These are phyloP conservation scores for Galeruca laticollis DNA, from an alignment of 2,888 invertebrate species.

Conservation along the genomic window DNA sequence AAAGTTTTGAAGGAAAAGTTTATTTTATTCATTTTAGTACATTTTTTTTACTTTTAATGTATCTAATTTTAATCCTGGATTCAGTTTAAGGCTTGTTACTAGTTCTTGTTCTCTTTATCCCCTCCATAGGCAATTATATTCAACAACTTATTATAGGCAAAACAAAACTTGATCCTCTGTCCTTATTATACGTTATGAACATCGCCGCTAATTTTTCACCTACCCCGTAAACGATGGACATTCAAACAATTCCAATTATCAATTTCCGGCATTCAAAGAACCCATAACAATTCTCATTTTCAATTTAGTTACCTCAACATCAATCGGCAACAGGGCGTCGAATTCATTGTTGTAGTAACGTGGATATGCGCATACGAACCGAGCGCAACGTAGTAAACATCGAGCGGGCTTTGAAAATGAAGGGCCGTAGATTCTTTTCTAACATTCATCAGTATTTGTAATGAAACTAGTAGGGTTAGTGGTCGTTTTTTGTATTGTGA, in stretches of 20 bases:
- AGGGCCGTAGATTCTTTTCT: conserved; percentile 53
- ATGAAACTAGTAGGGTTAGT: conserved; percentile 55
- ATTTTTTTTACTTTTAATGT: no score
- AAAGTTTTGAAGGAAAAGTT: no score
- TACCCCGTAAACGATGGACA: background rate
- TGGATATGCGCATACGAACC: conserved; percentile 43
- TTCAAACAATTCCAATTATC: background rate
- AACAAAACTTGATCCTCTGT: no score
- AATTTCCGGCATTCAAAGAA: background rate
- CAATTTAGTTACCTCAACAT: background rate
- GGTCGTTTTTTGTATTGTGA: conserved; percentile 53
- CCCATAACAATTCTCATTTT: background rate
- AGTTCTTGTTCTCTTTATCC: no score
- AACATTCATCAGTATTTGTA: conserved; percentile 55
- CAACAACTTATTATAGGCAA: no score
- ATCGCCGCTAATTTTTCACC: background rate
- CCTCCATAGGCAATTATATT: no score
- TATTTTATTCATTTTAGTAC: no score
- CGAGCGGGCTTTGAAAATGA: conserved; percentile 57
- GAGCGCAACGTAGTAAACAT: conserved; percentile 51
- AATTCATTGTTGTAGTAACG: conserved; percentile 46
- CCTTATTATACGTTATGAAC: no score
- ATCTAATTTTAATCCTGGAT: no score
- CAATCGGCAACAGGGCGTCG: conserved; percentile 13
- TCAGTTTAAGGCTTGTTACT: no score